phyloP scores from a whole-genome alignment of 2,888 invertebrate species.

The Chironomus tentans region DNA sequence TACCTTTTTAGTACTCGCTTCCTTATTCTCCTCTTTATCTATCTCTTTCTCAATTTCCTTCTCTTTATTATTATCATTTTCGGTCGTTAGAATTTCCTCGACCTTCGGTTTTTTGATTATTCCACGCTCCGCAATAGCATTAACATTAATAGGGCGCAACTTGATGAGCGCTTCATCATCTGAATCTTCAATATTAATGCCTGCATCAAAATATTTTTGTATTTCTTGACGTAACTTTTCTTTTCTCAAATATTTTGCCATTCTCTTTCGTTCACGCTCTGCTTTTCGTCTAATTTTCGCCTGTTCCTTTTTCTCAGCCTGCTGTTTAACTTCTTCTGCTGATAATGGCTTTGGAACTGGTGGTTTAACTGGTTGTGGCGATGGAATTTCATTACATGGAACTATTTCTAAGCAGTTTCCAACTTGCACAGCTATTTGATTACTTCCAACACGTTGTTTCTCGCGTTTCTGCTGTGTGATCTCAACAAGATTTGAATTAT shows the following conservation, averaged over 20 bases:
- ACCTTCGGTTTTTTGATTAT: neutral
- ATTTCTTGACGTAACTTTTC: slow-evolving; percentile 13
- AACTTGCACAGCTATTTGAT: slow-evolving; percentile 20
- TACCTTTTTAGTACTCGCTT: neutral
- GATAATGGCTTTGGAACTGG: neutral
- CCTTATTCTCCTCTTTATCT: neutral
- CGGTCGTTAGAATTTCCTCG: neutral
- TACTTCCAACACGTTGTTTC: neutral
- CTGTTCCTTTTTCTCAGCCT: neutral
- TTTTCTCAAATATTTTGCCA: slow-evolving; percentile 1
- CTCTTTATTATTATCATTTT: neutral
- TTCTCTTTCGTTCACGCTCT: slow-evolving; percentile 14
- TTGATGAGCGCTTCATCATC: slow-evolving; percentile 7
- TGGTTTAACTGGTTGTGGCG: neutral
- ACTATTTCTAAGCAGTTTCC: slow-evolving; percentile 25
- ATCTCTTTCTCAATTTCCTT: no score
- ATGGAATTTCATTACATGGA: neutral
- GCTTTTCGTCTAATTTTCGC: slow-evolving; percentile 1
- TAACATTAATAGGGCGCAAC: neutral
- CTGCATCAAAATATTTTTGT: slow-evolving; percentile 17
- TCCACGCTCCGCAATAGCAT: neutral
- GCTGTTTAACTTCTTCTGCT: neutral
- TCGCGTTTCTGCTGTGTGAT: slow-evolving; percentile 21
- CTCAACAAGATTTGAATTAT: slow-evolving; percentile 20
- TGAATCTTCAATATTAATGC: slow-evolving; percentile 6